phyloP scores from a whole-genome alignment of 2,113 vertebrate species.

The Maccullochella peelii region DNA sequence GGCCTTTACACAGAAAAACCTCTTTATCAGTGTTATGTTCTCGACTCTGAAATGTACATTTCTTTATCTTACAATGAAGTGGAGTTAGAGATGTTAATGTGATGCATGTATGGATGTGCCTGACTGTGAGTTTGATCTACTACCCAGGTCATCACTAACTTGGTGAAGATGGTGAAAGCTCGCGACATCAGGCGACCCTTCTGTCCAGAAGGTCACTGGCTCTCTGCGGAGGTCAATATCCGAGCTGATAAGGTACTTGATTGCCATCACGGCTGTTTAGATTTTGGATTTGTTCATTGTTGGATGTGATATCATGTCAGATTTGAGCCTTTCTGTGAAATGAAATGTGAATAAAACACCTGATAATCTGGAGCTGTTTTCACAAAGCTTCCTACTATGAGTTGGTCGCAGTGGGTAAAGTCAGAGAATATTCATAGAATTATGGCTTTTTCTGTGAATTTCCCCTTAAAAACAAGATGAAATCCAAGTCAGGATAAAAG shows the following conservation, averaged over 20 bases:
- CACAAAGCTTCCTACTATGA: not conserved
- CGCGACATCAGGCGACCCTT: constrained; percentile 95
- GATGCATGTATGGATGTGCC: not conserved
- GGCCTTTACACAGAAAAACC: not conserved
- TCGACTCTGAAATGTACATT: not conserved
- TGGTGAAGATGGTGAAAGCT: constrained; percentile 99
- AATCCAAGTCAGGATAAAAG: not conserved
- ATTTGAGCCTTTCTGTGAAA: not conserved
- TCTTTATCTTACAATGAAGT: not conserved
- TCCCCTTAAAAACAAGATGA: not conserved
- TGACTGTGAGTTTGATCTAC: constrained; percentile 51
- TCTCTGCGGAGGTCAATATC: constrained; percentile 97
- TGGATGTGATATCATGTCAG: not conserved
- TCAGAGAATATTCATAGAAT: not conserved
- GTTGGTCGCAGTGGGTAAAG: not conserved
- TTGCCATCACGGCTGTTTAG: not conserved
- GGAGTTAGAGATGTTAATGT: constrained; percentile 31
- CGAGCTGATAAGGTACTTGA: constrained; percentile 94
- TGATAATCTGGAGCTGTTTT: not conserved
- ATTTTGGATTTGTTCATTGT: not conserved
- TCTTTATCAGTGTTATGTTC: constrained; percentile 17
- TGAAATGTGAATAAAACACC: not conserved
- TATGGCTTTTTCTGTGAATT: not conserved
- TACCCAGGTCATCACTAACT: constrained; percentile 95
- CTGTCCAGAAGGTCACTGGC: constrained; percentile 96